Percentiles rank a stretch among this genome's conserved stretches.
Evolutionary conservation across 2,888 invertebrate genomes (phyloP).

Genomic region (Andrena camellia): DNA sequence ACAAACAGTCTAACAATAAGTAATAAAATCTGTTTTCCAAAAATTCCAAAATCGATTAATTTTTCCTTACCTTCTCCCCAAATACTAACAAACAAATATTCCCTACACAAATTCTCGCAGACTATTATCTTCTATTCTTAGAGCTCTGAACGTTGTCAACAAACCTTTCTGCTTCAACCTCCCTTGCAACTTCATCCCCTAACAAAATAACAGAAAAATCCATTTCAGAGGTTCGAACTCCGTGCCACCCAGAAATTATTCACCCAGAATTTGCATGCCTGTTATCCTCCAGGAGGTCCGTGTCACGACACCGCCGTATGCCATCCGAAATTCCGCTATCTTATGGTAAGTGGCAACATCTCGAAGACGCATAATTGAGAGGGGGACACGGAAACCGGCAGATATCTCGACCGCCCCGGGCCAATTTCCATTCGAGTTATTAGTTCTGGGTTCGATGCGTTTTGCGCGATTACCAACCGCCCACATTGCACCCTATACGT

Average conservation of each 20-base stretch:
- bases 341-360: conserved; percentile 48
- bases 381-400: conserved; percentile 59
- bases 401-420: conserved; percentile 55
- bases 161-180: background rate
- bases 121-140: too few species aligned
- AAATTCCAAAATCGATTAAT: too few species aligned
- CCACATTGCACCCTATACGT: conserved; percentile 31
- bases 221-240: background rate
- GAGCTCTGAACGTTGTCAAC: too few species aligned
- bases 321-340: conserved; percentile 38
- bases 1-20: too few species aligned
- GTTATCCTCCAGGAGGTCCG: conserved; percentile 33
- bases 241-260: conserved; percentile 11
- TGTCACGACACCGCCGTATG: conserved; percentile 19
- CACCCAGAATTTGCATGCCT: conserved; percentile 46
- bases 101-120: too few species aligned
- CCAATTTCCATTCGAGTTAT: conserved; percentile 77
- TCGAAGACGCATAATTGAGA: conserved; percentile 66
- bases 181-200: background rate
- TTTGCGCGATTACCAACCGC: conserved; percentile 30
- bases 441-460: conserved; percentile 66
- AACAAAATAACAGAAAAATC: background rate
- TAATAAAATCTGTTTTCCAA: too few species aligned
- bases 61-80: too few species aligned
- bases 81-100: too few species aligned